Base-by-base conservation (phyloP, 2,888 invertebrate species). In the Acanthacorydalis orientalis region DNA sequence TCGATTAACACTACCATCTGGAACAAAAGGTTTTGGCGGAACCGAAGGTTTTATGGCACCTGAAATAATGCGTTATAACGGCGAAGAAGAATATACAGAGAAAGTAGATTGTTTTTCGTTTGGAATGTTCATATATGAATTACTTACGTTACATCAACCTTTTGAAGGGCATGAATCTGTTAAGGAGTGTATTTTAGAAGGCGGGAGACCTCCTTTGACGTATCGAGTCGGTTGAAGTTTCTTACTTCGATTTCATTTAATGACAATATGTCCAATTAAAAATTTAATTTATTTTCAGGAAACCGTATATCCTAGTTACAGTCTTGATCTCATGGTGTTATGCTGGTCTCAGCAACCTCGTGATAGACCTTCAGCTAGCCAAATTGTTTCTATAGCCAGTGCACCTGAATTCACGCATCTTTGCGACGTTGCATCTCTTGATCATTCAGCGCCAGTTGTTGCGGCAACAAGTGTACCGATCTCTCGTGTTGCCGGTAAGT, bases 21-120 rank as follows among this genome's bases (percentile, higher is more conserved):
- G 92, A 1, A 87, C 91, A 0, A 95, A 93, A 63, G 97, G 98
- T 0, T 97, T 96, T 68, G 97, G 96, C 1, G 97, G 98, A 2
- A 98, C 98, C 0, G 93, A 95, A 67, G 97, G 97, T 0, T 98
- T 96, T 64, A 98, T 98, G 90, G 98, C 97, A 2, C 98, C 97
- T 0, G 97, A 98, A 72, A 97, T 98, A 53, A 90, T 97, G 73
- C 76, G 91, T 43, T 95, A 92, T 65, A 97, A 96, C 62, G 98
- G 98, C 0, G 97, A 97, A 63, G 95, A 96, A 63, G 95, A 96
- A 57, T 98, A 98, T 57, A 97, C 95, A 0, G 95, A 96, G 60
- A 97, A 97, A 75, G 95, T 96, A 49, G 97, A 98, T 63, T 93
- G 95, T 55, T 98, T 97, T 67, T 97, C 97, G 0, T 97, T 93